Evolutionary conservation across 1,140 invertebrate genomes (phyloP).

Genomic region (Cydia splendana): DNA sequence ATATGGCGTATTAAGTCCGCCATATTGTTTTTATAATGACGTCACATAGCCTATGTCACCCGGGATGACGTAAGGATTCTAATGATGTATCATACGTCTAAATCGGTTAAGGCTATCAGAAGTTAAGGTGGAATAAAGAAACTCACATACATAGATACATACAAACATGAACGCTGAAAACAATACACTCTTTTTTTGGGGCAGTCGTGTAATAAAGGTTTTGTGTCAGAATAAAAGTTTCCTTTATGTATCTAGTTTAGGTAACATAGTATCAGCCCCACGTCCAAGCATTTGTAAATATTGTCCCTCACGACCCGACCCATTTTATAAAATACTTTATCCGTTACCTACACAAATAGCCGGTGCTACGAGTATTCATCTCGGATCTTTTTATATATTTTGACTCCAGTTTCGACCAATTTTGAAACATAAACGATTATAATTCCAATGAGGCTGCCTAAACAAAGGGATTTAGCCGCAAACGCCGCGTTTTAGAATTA

Average conservation of each 20-base stretch:
- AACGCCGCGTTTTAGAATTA: slow-evolving; percentile 7
- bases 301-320: slow-evolving; percentile 12
- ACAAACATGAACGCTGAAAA: too few relatives aligned
- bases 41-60: too few relatives aligned
- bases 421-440: neutral
- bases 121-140: too few relatives aligned
- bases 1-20: too few relatives aligned
- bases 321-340: slow-evolving; percentile 19
- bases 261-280: slow-evolving; percentile 16
- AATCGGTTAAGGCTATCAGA: too few relatives aligned
- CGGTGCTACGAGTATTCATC: neutral
- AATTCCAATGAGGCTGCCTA: neutral
- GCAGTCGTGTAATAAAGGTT: too few relatives aligned
- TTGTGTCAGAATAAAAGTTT: neutral
- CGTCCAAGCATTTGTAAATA: slow-evolving; percentile 17
- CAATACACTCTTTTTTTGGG: too few relatives aligned
- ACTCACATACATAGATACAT: too few relatives aligned
- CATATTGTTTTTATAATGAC: too few relatives aligned
- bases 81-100: too few relatives aligned
- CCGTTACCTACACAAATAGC: slow-evolving; percentile 7
- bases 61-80: too few relatives aligned
- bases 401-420: neutral
- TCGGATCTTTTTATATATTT: neutral
- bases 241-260: neutral
- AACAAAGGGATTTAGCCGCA: neutral